These are phyloP conservation scores for Cassiopea andromeda DNA, from an alignment of 30 jellyfish, hydroid and myxozoan genomes.

Conservation along the genomic window DNA sequence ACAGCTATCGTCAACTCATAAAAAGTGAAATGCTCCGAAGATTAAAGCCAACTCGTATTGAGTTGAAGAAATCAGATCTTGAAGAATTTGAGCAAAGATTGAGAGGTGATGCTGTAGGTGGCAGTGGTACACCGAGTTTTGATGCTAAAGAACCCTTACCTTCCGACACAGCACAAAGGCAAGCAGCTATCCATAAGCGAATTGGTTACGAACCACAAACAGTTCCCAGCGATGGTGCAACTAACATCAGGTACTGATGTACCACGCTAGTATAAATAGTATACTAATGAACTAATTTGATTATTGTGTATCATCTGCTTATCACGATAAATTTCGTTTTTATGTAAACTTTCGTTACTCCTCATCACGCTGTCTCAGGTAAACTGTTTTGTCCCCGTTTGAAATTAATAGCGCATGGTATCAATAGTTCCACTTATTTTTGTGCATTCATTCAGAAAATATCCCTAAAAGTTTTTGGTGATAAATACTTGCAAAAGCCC, in stretches of 20 bases:
- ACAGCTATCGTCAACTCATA: background rate
- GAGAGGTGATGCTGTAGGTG: slow-evolving; percentile 50
- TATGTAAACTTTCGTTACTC: no score
- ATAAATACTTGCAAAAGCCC: no score
- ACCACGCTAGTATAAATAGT: background rate
- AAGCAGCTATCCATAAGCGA: slow-evolving; percentile 86
- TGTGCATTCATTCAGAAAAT: no score
- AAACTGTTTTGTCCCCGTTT: no score
- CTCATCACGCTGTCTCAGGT: no score
- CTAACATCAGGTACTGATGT: slow-evolving; percentile 50
- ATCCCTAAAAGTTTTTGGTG: no score
- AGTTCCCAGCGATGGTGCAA: slow-evolving; percentile 87
- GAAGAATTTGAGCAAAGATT: slow-evolving; percentile 77
- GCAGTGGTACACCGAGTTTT: slow-evolving; percentile 18
- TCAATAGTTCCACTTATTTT: no score
- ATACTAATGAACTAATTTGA: background rate
- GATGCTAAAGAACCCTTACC: slow-evolving; percentile 33
- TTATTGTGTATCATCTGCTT: no score
- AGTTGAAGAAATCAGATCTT: slow-evolving; percentile 83
- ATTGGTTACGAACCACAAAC: slow-evolving; percentile 91
- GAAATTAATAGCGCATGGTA: no score
- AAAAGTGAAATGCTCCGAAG: slow-evolving; percentile 74
- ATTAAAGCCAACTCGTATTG: slow-evolving; percentile 92
- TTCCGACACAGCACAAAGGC: slow-evolving; percentile 39
- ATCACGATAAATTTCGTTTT: no score